These are phyloP conservation scores for Pinna nobilis DNA, from an alignment of 1,140 invertebrate species.

Conservation along the genomic window DNA sequence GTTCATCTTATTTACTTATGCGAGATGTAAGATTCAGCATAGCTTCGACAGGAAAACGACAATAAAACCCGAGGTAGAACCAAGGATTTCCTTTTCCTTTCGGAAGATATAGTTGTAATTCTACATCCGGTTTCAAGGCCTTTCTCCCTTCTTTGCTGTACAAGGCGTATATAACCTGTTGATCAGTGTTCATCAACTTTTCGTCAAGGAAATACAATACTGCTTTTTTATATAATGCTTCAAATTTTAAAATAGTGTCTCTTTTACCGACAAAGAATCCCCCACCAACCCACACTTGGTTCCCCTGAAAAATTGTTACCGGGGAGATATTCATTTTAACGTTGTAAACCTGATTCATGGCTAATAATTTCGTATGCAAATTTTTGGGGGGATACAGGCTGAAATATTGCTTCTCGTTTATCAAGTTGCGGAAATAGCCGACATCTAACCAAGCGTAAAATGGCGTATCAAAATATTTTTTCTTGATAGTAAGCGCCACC, in stretches of 20 bases:
- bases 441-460: conserved; percentile 61
- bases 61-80: conserved; percentile 60
- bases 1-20: no score
- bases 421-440: conserved; percentile 57
- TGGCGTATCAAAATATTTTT: conserved; percentile 37
- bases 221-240: conserved; percentile 49
- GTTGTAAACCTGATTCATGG: conserved; percentile 38
- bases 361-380: conserved; percentile 45
- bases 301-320: conserved; percentile 38
- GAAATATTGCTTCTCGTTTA: conserved; percentile 38
- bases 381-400: conserved; percentile 37
- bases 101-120: conserved; percentile 56
- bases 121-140: conserved; percentile 47
- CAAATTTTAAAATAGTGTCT: conserved; percentile 44
- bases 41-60: no score
- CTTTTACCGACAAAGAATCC: conserved; percentile 43
- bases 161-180: conserved; percentile 63
- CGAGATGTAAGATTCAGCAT: no score
- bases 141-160: conserved; percentile 48
- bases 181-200: conserved; percentile 61
- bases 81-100: conserved; percentile 48
- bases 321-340: conserved; percentile 3
- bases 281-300: conserved; percentile 50
- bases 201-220: conserved; percentile 53
- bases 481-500: conserved; percentile 30